A percentile compares a stretch with the other conserved stretches of the same genome.
Conservation (phyloP, 1,140 invertebrate species). For the Nebria ingens region DNA sequence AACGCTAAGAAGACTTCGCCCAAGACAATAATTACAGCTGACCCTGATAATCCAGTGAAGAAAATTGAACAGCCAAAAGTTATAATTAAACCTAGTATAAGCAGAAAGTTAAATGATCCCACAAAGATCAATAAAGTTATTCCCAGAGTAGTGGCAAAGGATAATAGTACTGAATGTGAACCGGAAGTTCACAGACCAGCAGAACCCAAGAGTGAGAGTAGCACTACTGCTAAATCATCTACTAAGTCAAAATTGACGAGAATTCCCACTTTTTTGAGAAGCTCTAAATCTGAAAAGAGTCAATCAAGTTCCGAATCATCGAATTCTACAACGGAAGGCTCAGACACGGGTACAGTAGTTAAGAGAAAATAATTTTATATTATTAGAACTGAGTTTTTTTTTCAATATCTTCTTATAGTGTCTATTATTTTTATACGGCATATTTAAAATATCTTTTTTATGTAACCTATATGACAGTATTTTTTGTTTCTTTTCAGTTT, state of each 20-base stretch:
- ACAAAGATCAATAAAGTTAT: slow-evolving; percentile 17
- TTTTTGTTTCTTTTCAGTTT: not conserved
- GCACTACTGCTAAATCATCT: not conserved
- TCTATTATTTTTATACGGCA: not conserved
- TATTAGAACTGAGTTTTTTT: not conserved
- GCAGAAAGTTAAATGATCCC: slow-evolving; percentile 17
- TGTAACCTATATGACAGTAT: slow-evolving; percentile 5
- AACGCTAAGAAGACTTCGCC: slow-evolving; percentile 18
- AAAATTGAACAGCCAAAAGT: slow-evolving; percentile 27
- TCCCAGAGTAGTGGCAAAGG: slow-evolving; percentile 26
- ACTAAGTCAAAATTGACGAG: slow-evolving; percentile 16
- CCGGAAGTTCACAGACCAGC: slow-evolving; percentile 11
- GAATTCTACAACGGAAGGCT: slow-evolving; percentile 25
- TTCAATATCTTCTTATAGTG: not conserved
- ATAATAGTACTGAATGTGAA: slow-evolving; percentile 16
- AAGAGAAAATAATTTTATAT: slow-evolving; percentile 15
- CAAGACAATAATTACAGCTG: slow-evolving; percentile 24
- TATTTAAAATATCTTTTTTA: not conserved
- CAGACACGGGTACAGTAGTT: slow-evolving; percentile 33
- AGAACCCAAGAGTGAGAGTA: not conserved
- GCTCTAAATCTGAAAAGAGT: slow-evolving; percentile 21
- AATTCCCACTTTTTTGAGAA: slow-evolving; percentile 26
- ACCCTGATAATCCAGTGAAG: slow-evolving; percentile 25
- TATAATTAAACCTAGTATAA: slow-evolving; percentile 28
- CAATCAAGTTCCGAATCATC: slow-evolving; percentile 27